A percentile compares a stretch with the other conserved stretches of the same genome.
Evolutionary conservation across 2,113 vertebrate genomes (phyloP).

Genomic region (Lycocorax pyrrhopterus): DNA sequence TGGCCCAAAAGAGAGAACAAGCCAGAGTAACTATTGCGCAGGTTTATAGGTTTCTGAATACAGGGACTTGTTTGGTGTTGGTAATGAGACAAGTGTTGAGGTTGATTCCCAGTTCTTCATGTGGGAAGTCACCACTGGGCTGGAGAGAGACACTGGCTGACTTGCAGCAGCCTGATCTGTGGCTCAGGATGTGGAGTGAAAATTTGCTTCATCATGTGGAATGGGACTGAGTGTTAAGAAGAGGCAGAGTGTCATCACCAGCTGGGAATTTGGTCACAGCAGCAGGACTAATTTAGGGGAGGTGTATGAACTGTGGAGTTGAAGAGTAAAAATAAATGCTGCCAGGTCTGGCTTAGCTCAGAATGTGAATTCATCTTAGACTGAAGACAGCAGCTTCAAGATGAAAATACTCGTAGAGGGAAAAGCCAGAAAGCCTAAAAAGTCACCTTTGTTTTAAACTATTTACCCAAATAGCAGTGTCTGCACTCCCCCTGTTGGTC

Average conservation of each 20-base stretch:
- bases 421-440: neutral
- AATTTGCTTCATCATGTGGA: slow-evolving; percentile 4
- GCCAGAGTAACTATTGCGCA: neutral
- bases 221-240: neutral
- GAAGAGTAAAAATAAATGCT: neutral
- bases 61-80: neutral
- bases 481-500: slow-evolving; percentile 49
- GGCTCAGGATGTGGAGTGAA: neutral
- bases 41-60: neutral
- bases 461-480: neutral
- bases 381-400: neutral
- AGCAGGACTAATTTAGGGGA: neutral
- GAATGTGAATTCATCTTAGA: neutral
- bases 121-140: neutral
- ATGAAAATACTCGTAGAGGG: neutral
- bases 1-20: neutral
- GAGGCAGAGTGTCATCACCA: neutral
- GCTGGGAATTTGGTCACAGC: neutral
- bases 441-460: neutral
- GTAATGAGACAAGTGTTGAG: fast-evolving
- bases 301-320: neutral
- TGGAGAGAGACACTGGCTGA: neutral
- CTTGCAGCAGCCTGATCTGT: neutral
- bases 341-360: neutral
- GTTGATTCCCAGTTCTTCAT: neutral